Evolutionary conservation across 2,113 vertebrate genomes (phyloP).

Genomic region (human (Homo sapiens)): GRCh38 chr1:101524501-101525000

Average conservation of each 20-base stretch:
- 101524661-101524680: background rate
- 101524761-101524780: background rate
- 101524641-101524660: background rate
- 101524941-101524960: background rate
- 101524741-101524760: background rate
- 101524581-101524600: background rate
- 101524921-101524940: background rate
- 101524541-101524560: background rate
- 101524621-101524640: background rate
- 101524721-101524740: background rate
- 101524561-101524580: background rate
- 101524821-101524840: background rate
- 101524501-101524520: background rate
- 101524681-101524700: background rate
- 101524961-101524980: background rate
- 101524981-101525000: background rate
- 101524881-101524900: too few species aligned
- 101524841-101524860: background rate
- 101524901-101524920: background rate
- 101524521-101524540: background rate
- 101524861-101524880: background rate
- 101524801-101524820: background rate
- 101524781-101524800: background rate
- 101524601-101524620: background rate
- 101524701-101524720: background rate